These are phyloP conservation scores for Desmophyllum pertusum DNA, from an alignment of 92 coral and sea anemone genomes.

Conservation along the genomic window DNA sequence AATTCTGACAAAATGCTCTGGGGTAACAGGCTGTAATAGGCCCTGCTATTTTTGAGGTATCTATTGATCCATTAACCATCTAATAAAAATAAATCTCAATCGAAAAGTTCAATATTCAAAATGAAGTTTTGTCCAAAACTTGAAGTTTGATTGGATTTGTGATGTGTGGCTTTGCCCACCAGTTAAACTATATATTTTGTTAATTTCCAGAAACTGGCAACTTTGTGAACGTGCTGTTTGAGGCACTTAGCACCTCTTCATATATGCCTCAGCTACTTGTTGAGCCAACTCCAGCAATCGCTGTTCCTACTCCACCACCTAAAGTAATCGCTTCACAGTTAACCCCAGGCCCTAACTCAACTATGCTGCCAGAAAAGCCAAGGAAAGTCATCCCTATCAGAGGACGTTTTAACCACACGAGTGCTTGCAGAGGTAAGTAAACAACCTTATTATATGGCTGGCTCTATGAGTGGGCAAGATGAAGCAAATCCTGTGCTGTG, in stretches of 20 bases:
- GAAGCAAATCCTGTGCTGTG: no score
- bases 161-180: not conserved
- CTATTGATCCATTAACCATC: no score
- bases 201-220: conserved; percentile 72
- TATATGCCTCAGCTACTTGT: conserved; percentile 69
- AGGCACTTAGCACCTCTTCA: conserved; percentile 77
- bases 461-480: no score
- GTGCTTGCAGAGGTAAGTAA: conserved; percentile 54
- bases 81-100: no score
- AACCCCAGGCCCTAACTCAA: conserved; percentile 15
- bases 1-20: no score
- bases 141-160: not conserved
- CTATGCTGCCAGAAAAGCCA: conserved; percentile 53
- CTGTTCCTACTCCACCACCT: conserved; percentile 34
- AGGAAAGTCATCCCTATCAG: conserved; percentile 63
- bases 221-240: conserved; percentile 90
- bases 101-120: no score
- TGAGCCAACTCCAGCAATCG: conserved; percentile 53
- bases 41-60: no score
- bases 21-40: no score
- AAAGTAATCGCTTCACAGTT: conserved; percentile 23
- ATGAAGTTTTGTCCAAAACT: no score
- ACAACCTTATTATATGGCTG: not conserved
- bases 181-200: not conserved
- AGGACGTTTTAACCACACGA: conserved; percentile 55